Conservation (phyloP, 2,797 vertebrate species). For the Sebastolobus altivelis region DNA sequence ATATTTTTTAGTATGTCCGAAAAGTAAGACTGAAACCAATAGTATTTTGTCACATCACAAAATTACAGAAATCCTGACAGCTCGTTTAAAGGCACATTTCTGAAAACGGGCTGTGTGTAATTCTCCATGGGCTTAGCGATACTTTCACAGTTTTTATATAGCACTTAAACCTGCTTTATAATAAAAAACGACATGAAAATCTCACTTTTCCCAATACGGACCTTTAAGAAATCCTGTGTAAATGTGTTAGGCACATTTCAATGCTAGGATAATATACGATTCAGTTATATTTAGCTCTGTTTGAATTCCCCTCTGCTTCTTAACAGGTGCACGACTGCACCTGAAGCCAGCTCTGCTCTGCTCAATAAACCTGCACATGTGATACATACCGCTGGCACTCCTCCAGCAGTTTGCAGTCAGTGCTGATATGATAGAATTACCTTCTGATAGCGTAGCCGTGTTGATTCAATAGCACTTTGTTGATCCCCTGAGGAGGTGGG, state of each 20-base stretch:
- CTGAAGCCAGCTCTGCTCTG: constrained; percentile 41
- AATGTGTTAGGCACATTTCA: not conserved
- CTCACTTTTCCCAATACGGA: too few species aligned
- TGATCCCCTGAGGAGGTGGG: constrained; percentile 31
- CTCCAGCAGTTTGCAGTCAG: constrained; percentile 53
- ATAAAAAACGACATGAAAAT: too few species aligned
- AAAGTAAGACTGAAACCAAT: too few species aligned
- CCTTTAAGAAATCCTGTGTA: not conserved
- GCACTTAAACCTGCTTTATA: too few species aligned
- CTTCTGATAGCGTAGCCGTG: constrained; percentile 48
- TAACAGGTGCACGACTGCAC: constrained; percentile 41
- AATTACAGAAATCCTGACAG: too few species aligned
- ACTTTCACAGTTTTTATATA: too few species aligned
- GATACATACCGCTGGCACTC: constrained; percentile 45
- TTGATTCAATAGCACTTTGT: constrained; percentile 68
- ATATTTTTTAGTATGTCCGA: too few species aligned
- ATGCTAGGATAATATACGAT: not conserved
- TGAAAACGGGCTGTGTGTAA: too few species aligned
- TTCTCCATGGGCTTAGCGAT: too few species aligned
- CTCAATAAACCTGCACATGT: constrained; percentile 62
- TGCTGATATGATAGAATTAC: constrained; percentile 66
- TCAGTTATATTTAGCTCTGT: not conserved
- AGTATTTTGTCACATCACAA: too few species aligned
- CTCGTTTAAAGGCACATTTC: too few species aligned
- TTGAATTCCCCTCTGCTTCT: constrained; percentile 27